Base-by-base conservation (phyloP, 2,888 invertebrate species). In the Chloroclystis v-ata region DNA sequence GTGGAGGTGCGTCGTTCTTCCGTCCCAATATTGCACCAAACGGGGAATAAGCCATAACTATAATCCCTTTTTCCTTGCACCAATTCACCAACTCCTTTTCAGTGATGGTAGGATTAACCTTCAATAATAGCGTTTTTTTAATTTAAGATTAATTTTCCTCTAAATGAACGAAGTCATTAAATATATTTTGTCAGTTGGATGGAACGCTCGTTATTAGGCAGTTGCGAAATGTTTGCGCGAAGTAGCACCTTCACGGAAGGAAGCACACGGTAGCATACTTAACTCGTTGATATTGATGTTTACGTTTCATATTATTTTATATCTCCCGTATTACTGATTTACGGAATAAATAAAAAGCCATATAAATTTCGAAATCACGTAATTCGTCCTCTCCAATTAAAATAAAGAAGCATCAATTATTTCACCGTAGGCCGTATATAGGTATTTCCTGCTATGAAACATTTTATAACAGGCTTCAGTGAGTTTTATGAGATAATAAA, bases 81-180 rank as follows among this genome's bases (percentile, higher is more conserved):
- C 92, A 95, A 20, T 91, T 82, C 4, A 91, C 90, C 48, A 95
- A 68, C 62, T 92, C 91, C 40, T 89, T 89, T 67, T 95, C 93
- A 54, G 91, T 92, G 54, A 94, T 83, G 47, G 92, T 92, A 4
- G 94, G 92, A 64, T 94, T 92, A 0, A 93, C 92, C 77, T 95
- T 90, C 37, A 28, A 28, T 37, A 43, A 1, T 12, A 11, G 11
- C 2, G 1, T 12, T 12, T 8, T 29, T 2, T 11, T 12, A 7
- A 11, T 10, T 28, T 29, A 4, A 20, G 20, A 20, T 4, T 20
- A 4, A 20, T 20, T 20, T 20, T 2, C 3, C 5, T 20, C 20
- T 4, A 20, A 5, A 5, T 2, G 20, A 20, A 20, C 5, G 20
- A 5, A 20, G 5, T 20, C 20, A 5, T 20, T 20, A 20, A 20